These are phyloP conservation scores for Hemiprocne comata DNA, from an alignment of 2,113 vertebrate genomes.

Conservation along the genomic window DNA sequence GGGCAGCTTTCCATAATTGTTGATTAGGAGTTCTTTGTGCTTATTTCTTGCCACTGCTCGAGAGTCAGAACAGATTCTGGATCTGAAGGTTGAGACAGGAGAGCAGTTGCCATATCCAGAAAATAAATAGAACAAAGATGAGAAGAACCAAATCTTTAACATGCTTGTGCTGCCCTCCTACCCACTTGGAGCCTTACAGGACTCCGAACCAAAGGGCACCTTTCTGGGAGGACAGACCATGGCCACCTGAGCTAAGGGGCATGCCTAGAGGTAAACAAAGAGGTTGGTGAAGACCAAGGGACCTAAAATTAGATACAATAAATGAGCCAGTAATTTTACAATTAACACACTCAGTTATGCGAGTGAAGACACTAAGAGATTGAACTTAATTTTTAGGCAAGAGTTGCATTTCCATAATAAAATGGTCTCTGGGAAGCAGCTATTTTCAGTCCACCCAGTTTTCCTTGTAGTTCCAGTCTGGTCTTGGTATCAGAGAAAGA, in stretches of 20 bases:
- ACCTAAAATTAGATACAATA: background rate
- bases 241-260: background rate
- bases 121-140: background rate
- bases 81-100: background rate
- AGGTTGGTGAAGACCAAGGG: background rate
- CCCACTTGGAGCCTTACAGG: fast-evolving
- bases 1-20: background rate
- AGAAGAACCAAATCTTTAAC: background rate
- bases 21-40: background rate
- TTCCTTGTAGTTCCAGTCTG: background rate
- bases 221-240: background rate
- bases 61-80: background rate
- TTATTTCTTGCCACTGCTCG: background rate
- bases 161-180: background rate
- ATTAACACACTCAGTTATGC: background rate
- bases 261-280: background rate
- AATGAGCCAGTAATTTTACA: background rate
- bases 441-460: background rate
- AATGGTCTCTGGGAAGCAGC: background rate
- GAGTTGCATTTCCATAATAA: background rate
- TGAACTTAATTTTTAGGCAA: background rate
- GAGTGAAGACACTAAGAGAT: background rate
- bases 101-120: background rate
- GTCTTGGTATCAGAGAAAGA: background rate
- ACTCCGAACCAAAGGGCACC: fast-evolving